Evolutionary conservation across 2,888 invertebrate genomes (phyloP).

Genomic region (Trichopoda pennipes): DNA sequence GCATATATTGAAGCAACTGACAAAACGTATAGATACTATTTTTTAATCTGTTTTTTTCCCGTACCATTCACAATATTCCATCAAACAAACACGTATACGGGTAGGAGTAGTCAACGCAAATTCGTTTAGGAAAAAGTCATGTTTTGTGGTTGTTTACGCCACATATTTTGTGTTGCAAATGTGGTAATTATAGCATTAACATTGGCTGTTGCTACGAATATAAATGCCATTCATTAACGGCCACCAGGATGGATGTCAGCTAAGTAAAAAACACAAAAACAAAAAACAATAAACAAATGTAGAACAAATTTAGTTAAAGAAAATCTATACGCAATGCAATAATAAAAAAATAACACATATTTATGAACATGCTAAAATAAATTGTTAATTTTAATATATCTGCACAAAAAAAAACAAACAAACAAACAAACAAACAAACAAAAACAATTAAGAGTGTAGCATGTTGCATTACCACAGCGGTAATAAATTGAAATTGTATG

Average conservation of each 20-base stretch:
- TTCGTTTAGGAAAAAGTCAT: constrained; percentile 52
- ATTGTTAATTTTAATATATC: constrained; percentile 43
- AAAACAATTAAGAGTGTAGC: not conserved
- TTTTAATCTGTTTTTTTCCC: not conserved
- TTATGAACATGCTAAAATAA: constrained; percentile 5
- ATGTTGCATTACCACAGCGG: constrained; percentile 47
- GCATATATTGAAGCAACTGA: no score
- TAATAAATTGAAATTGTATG: constrained; percentile 48
- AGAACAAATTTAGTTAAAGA: constrained; percentile 24
- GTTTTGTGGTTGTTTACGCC: constrained; percentile 51
- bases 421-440: not conserved
- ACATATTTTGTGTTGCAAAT: constrained; percentile 55
- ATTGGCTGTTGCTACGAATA: constrained; percentile 30
- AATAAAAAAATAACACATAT: not conserved
- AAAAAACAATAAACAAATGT: constrained; percentile 21
- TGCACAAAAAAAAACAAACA: not conserved
- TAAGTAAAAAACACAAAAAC: constrained; percentile 20
- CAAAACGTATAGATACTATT: no score
- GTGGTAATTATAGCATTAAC: constrained; percentile 57
- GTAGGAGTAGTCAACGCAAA: not conserved
- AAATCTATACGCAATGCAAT: constrained; percentile 16
- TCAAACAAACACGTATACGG: constrained; percentile 9
- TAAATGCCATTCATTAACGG: constrained; percentile 51
- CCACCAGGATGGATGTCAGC: constrained; percentile 45
- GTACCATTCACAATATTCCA: not conserved